phyloP scores from a whole-genome alignment of 2,888 invertebrate species.

The Galeopsomyia nigrocyanea region DNA sequence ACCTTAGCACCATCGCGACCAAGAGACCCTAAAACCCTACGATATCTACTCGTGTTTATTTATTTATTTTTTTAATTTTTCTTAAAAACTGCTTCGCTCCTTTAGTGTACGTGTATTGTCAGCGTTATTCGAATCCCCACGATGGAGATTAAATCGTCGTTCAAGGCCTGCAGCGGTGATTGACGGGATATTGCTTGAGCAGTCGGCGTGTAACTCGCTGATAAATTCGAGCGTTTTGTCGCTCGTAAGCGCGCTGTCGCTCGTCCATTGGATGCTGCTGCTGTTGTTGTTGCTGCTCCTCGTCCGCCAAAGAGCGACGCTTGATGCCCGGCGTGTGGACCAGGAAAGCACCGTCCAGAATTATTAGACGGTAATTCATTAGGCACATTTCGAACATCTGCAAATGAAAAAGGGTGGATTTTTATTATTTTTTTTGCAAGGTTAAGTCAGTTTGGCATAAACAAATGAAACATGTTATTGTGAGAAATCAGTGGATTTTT shows the following conservation, averaged over 20 bases:
- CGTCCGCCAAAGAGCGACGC: constrained; percentile 61
- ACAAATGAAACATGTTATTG: too few relatives aligned
- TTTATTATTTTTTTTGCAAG: not conserved
- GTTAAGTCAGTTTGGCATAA: too few relatives aligned
- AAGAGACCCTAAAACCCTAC: too few relatives aligned
- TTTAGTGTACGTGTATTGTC: constrained; percentile 9
- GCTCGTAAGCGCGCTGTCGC: constrained; percentile 57
- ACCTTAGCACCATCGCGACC: too few relatives aligned
- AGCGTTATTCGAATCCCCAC: not conserved
- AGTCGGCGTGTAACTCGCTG: constrained; percentile 60
- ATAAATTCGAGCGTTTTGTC: constrained; percentile 61
- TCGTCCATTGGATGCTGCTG: constrained; percentile 49
- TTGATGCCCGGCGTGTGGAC: constrained; percentile 79
- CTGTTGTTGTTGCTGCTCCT: constrained; percentile 29
- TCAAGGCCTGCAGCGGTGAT: constrained; percentile 57
- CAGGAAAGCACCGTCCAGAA: constrained; percentile 81
- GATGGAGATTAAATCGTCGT: not conserved
- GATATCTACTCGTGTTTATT: not conserved
- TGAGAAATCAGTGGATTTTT: too few relatives aligned
- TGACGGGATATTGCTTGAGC: constrained; percentile 59
- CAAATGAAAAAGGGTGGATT: constrained; percentile 37
- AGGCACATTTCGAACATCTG: constrained; percentile 86
- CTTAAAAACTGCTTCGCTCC: not conserved
- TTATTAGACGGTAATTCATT: constrained; percentile 78
- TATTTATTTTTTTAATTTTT: not conserved